Conservation (phyloP, 2,113 vertebrate species). For the Periophthalmus modestus region DNA sequence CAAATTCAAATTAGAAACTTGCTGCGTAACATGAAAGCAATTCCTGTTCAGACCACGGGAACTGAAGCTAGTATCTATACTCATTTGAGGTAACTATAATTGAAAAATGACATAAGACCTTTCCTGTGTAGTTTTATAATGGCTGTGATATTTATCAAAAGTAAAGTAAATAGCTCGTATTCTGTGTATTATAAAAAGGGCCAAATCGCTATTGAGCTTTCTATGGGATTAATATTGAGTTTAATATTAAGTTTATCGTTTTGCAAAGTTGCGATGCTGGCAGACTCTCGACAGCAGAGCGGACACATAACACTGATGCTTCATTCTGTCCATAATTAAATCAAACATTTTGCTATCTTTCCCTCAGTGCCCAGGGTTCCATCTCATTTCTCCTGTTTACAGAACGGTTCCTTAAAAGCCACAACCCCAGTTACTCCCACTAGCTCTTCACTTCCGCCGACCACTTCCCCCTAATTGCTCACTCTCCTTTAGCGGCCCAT, state of each 20-base stretch:
- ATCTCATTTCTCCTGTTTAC: constrained; percentile 55
- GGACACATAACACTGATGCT: constrained; percentile 43
- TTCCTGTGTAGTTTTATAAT: too few species aligned
- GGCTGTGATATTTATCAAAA: too few species aligned
- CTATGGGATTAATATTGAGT: neutral
- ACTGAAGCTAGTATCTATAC: too few species aligned
- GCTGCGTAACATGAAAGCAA: too few species aligned
- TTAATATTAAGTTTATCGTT: neutral
- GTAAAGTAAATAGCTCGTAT: neutral
- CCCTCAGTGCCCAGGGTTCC: constrained; percentile 35
- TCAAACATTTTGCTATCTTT: constrained; percentile 35
- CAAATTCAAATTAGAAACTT: too few species aligned
- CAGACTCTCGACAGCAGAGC: neutral
- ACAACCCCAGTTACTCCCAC: constrained; percentile 58
- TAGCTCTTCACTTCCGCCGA: constrained; percentile 59
- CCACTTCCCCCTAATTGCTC: constrained; percentile 71
- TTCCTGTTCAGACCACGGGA: too few species aligned
- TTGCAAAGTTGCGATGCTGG: neutral
- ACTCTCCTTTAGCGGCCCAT: constrained; percentile 42
- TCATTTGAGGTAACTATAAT: too few species aligned
- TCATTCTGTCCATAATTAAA: constrained; percentile 46
- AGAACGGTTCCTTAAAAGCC: constrained; percentile 69
- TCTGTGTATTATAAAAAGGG: neutral
- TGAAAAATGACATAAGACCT: too few species aligned
- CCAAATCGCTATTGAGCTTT: neutral